Evolutionary conservation across 2,797 vertebrate genomes (phyloP), one percentile per base, ranked within the genome.

Genomic region (Knipowitschia caucasica): DNA sequence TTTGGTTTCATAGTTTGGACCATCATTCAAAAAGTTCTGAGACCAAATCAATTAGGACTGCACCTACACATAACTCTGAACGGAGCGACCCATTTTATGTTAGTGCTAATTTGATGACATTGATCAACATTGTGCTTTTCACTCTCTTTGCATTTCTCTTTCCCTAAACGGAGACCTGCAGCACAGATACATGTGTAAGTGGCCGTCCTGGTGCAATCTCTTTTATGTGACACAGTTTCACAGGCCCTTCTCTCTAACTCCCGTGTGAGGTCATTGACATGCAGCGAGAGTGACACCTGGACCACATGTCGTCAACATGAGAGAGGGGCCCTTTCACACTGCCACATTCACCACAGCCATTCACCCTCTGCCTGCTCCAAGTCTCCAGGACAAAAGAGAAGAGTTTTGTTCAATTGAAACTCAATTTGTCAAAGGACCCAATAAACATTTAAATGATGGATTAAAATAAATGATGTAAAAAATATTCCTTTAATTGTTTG

Each of bases 191-290:
- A 31, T 17, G 52, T 47, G 26, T 44, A 38, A 69, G 34, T 34
- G 56, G 33, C 39, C 52, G 62, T 57, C 50, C 56, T 58, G 52
- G 30, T 46, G 56, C 75, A 59, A 75, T 49, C 68, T 30, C 70
- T 72, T 83, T 72, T 68, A 67, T 1, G 15, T 20, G 21, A 20
- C 11, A 38, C 70, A 64, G 40, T 63, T 65, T 71, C 69, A 73
- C 66, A 83, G 73, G 75, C 68, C 75, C 71, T 61, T 33, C 52
- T 39, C 5, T 35, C 56, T 43, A 18, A 14, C 73, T 53, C 80
- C 87, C 86, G 78, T 86, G 59, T 3, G 12, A 71, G 54, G 60
- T 73, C 79, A 86, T 91, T 91, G 75, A 80, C 69, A 90, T 89
- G 82, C 86, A 71, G 67, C 52, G 2, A 34, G 74, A 83, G 54